These are phyloP conservation scores for Platycheirus albimanus DNA, from an alignment of 2,888 invertebrate species.

Conservation along the genomic window DNA sequence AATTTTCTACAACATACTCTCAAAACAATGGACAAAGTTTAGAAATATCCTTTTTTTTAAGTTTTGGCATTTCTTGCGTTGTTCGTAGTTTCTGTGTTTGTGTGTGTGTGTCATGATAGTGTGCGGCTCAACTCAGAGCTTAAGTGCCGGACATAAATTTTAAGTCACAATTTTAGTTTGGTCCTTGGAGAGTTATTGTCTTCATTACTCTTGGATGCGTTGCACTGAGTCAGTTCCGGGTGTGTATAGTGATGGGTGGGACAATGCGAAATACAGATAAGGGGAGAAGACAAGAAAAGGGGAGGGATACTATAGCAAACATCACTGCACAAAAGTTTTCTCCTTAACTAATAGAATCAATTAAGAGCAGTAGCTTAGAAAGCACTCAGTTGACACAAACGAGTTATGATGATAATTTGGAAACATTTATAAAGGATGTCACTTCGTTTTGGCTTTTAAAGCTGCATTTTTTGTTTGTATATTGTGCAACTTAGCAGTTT, in stretches of 20 bases:
- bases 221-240: conserved; percentile 52
- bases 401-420: conserved; percentile 69
- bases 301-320: conserved; percentile 28
- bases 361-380: conserved; percentile 69
- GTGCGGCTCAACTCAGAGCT: conserved; percentile 55
- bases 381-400: conserved; percentile 61
- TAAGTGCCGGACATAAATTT: conserved; percentile 73
- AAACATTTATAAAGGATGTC: conserved; percentile 60
- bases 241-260: conserved; percentile 4
- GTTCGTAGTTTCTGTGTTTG: too few species aligned
- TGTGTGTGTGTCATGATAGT: too few species aligned
- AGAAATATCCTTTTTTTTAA: conserved; percentile 23
- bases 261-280: too few species aligned
- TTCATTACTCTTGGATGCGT: conserved; percentile 73
- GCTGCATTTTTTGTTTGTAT: too few species aligned
- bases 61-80: neutral
- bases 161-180: conserved; percentile 73
- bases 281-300: conserved; percentile 13
- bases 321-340: conserved; percentile 51
- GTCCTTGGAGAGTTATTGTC: conserved; percentile 70
- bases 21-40: conserved; percentile 68
- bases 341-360: conserved; percentile 69
- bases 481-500: too few species aligned
- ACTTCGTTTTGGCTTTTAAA: conserved; percentile 31
- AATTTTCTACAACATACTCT: conserved; percentile 19